Conservation (phyloP, 2,888 invertebrate species). For the Lasioglossum oenotherae region DNA sequence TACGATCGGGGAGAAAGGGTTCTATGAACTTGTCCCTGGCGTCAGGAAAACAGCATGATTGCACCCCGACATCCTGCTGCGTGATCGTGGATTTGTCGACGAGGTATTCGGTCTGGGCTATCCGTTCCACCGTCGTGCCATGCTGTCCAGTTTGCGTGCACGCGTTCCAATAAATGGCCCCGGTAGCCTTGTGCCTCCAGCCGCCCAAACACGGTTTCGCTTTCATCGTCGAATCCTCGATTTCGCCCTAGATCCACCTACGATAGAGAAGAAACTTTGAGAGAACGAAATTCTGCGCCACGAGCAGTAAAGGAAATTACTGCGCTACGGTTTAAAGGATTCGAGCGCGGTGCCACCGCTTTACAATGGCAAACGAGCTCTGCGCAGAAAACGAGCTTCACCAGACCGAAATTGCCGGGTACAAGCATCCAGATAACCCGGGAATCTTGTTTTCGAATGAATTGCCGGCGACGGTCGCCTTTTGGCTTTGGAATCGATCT, state of each 20-base stretch:
- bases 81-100: conserved; percentile 54
- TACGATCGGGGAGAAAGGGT: neutral
- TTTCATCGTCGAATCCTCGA: conserved; percentile 81
- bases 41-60: conserved; percentile 73
- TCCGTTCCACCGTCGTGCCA: conserved; percentile 74
- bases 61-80: conserved; percentile 69
- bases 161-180: conserved; percentile 92
- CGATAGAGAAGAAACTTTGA: conserved; percentile 12
- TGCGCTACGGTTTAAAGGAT: conserved; percentile 62
- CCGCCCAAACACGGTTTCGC: conserved; percentile 84
- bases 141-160: conserved; percentile 89
- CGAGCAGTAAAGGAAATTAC: conserved; percentile 66
- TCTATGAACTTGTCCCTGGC: conserved; percentile 71
- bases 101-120: conserved; percentile 86
- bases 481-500: neutral
- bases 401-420: conserved; percentile 23
- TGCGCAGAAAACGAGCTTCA: neutral
- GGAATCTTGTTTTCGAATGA: conserved; percentile 23
- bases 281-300: conserved; percentile 51
- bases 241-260: conserved; percentile 71
- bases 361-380: conserved; percentile 45
- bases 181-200: conserved; percentile 89
- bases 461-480: neutral
- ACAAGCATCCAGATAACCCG: conserved; percentile 35
- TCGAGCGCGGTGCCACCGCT: conserved; percentile 32